Percentiles rank a stretch among this genome's conserved stretches.
phyloP scores from a whole-genome alignment of 2,888 invertebrate genomes.

The Pantelozetes paolii region DNA sequence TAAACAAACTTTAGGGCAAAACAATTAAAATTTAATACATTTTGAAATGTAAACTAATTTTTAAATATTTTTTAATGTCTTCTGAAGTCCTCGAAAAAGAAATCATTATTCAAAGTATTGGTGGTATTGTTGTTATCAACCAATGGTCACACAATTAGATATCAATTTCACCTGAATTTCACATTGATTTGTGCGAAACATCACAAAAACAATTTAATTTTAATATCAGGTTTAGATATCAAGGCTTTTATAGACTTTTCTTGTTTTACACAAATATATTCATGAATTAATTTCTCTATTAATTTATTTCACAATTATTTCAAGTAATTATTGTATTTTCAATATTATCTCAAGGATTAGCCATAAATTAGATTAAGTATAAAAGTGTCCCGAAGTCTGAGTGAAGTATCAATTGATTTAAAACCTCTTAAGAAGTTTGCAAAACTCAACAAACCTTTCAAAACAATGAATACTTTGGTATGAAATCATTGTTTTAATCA shows the following conservation, averaged over 20 bases:
- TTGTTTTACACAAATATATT: too few relatives aligned
- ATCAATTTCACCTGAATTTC: too few relatives aligned
- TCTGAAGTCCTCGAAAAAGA: too few relatives aligned
- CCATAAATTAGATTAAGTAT: neutral
- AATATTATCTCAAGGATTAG: neutral
- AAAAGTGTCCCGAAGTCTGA: neutral
- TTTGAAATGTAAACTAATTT: too few relatives aligned
- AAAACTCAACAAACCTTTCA: neutral
- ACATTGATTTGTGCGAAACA: neutral
- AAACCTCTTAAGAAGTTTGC: neutral
- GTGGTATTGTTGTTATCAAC: too few relatives aligned
- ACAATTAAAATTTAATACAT: too few relatives aligned
- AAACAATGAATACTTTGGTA: slow-evolving; percentile 5
- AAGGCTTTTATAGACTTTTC: neutral
- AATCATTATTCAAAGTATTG: too few relatives aligned
- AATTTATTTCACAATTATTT: neutral
- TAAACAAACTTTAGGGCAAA: too few relatives aligned
- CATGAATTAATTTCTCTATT: neutral
- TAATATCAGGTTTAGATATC: neutral
- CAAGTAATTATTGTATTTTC: neutral
- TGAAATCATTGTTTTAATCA: neutral
- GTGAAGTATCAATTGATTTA: neutral
- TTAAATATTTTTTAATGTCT: too few relatives aligned
- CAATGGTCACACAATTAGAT: too few relatives aligned
- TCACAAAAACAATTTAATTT: neutral